Base-by-base conservation (phyloP, 2,888 invertebrate species). In the Eupithecia subumbrata region DNA sequence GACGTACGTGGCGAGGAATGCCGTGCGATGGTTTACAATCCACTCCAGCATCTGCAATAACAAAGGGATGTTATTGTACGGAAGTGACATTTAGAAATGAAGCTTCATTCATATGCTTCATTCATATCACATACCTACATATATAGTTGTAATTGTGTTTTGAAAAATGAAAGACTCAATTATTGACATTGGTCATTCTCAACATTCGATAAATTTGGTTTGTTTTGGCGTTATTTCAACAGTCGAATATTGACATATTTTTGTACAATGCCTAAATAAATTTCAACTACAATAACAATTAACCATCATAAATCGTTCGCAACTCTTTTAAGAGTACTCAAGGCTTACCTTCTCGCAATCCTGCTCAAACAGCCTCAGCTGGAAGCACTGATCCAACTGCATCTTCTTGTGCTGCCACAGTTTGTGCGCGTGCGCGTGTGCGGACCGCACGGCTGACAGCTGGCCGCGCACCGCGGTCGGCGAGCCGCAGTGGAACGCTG, bases 311-410 rank as follows among this genome's bases (percentile, higher is more conserved):
- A 11, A 56, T 22, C 3, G 18, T 64, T 64, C 16, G 7, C 30
- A 30, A 12, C 9, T 34, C 34, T 66, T 34, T 3, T n/a, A 40
- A 16, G 34, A 18, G 5, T 34, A 12, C 5, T 11, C 34, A 9
- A 8, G n/a, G 0, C 16, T 64, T 67, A 97, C 97, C 96, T 98
- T 99, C 90, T 99, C 98, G 84, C 99, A 99, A 90, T 99, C 99
- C 90, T 98, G 98, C 92, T 99, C 99, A 89, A 99, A 99, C 69
- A 99, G 96, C 71, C 99, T 96, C 84, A 99, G 96, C 90, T 99
- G 99, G 89, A 99, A 98, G 89, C 99, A 99, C 91, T 99, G 99
- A 88, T 99, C 99, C 80, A 99, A 95, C 91, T 99, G 98, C 86
- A 97, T 96, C 88, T 99, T 98, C 89, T 99, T 98, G 85, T 98